Conservation (phyloP, 2,113 vertebrate genomes). For the Cheilinus undulatus region DNA sequence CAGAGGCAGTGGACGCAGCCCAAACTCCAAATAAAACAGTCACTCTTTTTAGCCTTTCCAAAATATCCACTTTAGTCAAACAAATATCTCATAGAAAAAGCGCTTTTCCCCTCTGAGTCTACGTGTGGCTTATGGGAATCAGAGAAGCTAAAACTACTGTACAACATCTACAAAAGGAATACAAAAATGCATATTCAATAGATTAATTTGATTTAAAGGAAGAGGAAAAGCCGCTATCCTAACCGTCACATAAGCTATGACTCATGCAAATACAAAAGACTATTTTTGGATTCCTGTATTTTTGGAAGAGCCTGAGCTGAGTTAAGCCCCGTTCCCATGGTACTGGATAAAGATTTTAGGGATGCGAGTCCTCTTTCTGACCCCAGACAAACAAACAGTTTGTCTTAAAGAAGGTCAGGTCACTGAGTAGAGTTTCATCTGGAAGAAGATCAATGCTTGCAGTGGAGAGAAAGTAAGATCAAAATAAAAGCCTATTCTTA, state of each 20-base stretch:
- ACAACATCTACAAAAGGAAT: not conserved
- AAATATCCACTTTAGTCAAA: slow-evolving; percentile 32
- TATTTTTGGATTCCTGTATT: not conserved
- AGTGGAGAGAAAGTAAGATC: not conserved
- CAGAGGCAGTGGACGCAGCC: slow-evolving; percentile 35
- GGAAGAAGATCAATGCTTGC: not conserved
- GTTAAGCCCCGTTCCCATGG: not conserved
- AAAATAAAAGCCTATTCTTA: not conserved
- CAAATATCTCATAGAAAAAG: not conserved
- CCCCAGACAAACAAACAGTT: not conserved
- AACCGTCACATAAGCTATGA: not conserved
- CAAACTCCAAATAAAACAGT: slow-evolving; percentile 38
- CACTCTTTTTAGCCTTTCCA: slow-evolving; percentile 20
- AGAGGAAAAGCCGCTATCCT: not conserved
- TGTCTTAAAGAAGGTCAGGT: slow-evolving; percentile 6
- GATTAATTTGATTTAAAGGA: not conserved
- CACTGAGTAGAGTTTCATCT: not conserved
- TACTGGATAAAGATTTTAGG: not conserved
- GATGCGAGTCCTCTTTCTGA: slow-evolving; percentile 2
- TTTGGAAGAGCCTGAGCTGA: not conserved
- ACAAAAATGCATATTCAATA: not conserved
- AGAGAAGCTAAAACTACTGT: not conserved
- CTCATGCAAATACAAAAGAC: not conserved
- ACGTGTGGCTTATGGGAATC: slow-evolving; percentile 5
- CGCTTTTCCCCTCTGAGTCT: not conserved